These are phyloP conservation scores for Daktulosphaira vitifoliae DNA, from an alignment of 1,140 invertebrate species.

Conservation along the genomic window DNA sequence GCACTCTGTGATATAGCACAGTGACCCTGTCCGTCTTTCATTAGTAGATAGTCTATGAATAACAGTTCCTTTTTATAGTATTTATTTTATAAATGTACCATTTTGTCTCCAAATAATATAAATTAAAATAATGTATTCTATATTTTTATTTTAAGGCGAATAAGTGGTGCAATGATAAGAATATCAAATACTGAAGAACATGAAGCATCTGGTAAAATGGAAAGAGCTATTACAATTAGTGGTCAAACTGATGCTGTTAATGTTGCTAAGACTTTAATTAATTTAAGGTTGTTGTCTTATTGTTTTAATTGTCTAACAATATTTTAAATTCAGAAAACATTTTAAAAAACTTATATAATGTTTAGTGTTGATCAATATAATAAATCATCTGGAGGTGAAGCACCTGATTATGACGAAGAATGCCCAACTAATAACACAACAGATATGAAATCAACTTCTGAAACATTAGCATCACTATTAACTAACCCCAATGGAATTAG, in stretches of 20 bases:
- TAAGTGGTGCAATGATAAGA: conserved; percentile 60
- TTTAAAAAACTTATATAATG: not conserved
- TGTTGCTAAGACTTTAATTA: conserved; percentile 60
- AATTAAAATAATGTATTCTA: no score
- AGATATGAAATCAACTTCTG: conserved; percentile 18
- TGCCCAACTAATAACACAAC: not conserved
- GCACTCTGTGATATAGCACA: no score
- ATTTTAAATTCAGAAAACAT: no score
- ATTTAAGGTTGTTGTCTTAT: conserved; percentile 57
- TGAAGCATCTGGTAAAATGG: conserved; percentile 47
- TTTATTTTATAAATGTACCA: no score
- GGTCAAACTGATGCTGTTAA: conserved; percentile 58
- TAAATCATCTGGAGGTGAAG: conserved; percentile 27
- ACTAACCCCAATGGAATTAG: conserved; percentile 20
- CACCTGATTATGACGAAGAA: conserved; percentile 21
- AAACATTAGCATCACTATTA: conserved; percentile 26
- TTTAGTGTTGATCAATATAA: conserved; percentile 27
- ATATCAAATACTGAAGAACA: conserved; percentile 56
- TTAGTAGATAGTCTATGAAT: no score
- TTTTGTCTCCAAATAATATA: no score
- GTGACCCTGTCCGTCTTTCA: no score
- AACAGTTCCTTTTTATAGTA: no score
- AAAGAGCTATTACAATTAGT: conserved; percentile 55
- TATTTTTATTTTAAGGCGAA: conserved; percentile 49
- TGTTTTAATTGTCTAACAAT: no score